Percentiles rank a stretch among this genome's conserved stretches.
phyloP scores from a whole-genome alignment of 2,888 invertebrate species.

The Agelastica alni region DNA sequence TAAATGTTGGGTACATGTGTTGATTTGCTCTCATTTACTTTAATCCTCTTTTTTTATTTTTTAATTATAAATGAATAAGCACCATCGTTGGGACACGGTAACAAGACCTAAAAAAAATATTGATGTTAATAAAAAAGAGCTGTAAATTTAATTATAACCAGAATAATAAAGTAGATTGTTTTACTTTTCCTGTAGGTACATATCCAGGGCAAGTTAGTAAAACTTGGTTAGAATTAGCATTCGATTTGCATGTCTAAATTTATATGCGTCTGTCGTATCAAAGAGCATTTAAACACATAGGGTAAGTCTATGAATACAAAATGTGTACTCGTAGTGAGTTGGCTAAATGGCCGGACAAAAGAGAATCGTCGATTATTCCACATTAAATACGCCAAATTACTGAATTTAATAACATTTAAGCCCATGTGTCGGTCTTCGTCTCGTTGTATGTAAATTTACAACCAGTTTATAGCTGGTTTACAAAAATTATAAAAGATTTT shows the following conservation, averaged over 20 bases:
- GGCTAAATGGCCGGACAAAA: conserved; percentile 38
- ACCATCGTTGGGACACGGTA: too few relatives aligned
- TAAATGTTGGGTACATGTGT: too few relatives aligned
- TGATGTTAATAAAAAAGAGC: too few relatives aligned
- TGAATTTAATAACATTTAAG: conserved; percentile 37
- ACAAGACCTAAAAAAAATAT: too few relatives aligned
- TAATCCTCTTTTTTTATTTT: too few relatives aligned
- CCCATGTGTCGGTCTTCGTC: conserved; percentile 33
- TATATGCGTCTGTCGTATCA: conserved; percentile 42
- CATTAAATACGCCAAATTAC: conserved; percentile 38
- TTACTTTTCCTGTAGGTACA: conserved; percentile 6
- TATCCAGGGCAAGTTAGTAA: conserved; percentile 17
- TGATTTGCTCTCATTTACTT: too few relatives aligned
- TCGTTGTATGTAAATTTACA: conserved; percentile 32
- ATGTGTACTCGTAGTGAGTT: conserved; percentile 33
- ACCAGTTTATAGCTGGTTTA: conserved; percentile 22
- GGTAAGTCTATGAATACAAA: conserved; percentile 48
- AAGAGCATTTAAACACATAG: conserved; percentile 41
- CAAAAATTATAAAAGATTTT: conserved; percentile 19
- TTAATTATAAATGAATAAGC: too few relatives aligned
- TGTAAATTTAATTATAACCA: not conserved
- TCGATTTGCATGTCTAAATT: conserved; percentile 47
- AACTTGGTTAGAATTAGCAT: conserved; percentile 39
- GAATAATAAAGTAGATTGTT: conserved; percentile 1
- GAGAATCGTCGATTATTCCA: conserved; percentile 39